phyloP scores from a whole-genome alignment of 2,888 invertebrate genomes.

The Cosmia pyralina region DNA sequence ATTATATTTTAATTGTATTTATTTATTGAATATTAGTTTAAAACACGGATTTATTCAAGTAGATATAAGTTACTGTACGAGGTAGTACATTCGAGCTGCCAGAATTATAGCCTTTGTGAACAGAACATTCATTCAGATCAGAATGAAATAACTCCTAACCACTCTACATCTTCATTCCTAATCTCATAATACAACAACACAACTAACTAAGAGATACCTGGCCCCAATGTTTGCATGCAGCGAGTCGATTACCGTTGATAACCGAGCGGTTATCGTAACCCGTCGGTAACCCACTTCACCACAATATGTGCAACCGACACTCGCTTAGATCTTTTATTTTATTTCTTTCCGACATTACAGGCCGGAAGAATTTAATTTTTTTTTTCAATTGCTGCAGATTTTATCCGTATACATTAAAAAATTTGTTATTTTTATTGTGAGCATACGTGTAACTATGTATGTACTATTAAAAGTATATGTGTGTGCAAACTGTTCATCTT shows the following conservation, averaged over 20 bases:
- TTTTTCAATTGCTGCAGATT: constrained; percentile 28
- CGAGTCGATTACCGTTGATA: constrained; percentile 44
- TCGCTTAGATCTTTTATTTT: constrained; percentile 22
- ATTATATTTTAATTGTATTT: background rate
- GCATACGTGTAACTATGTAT: background rate
- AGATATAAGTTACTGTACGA: no score
- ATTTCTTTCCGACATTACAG: constrained; percentile 20
- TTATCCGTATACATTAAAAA: constrained; percentile 26
- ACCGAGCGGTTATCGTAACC: constrained; percentile 43
- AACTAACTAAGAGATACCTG: constrained; percentile 6
- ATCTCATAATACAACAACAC: background rate
- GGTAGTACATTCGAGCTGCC: no score
- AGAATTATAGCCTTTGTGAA: background rate
- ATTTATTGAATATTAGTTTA: background rate
- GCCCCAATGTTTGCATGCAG: constrained; percentile 9
- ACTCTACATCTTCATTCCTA: background rate
- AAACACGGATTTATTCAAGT: background rate
- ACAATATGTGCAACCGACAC: constrained; percentile 40
- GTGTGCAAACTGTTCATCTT: background rate
- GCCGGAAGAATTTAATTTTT: constrained; percentile 42
- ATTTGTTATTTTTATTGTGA: background rate
- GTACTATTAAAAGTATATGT: background rate
- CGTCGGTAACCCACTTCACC: constrained; percentile 33
- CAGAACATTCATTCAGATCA: background rate
- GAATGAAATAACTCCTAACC: background rate